Base-by-base conservation (phyloP, 2,113 vertebrate species). In the Meleagris gallopavo region DNA sequence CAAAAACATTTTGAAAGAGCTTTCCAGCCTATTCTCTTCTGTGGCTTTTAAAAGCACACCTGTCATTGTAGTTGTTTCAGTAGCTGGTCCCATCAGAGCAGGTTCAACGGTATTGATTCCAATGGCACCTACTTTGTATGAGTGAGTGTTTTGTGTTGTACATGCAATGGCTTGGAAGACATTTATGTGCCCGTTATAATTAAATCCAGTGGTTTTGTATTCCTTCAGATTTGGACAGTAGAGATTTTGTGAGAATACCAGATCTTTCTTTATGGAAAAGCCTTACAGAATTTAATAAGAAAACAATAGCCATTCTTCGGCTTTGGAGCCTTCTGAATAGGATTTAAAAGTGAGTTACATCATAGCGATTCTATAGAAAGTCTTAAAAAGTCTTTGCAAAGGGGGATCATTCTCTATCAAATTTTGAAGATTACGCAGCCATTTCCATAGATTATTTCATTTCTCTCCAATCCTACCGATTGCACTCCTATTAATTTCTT, bases 271-370 rank as follows among this genome's bases (percentile, higher is more conserved):
- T 88, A 94, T 82, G 94, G 91, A 95, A 89, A 95, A 93, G 69
- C 25, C 85, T 60, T 90, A n/a, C 30, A 72, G 91, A 91, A 54
- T 95, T 75, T 91, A 95, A 95, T 91, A 94, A 88, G 90, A 89
- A 87, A 87, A 92, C 95, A 94, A 97, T 96, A 89, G 93, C 88
- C 83, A 92, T 96, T 97, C 94, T 93, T 92, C 65, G 62, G 77
- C 81, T 89, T 95, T 72, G 90, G 88, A 95, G 81, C 62, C 84
- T 93, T 96, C 84, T 58, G 66, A 94, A 79, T 89, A 82, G 74
- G 67, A 57, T 96, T 95, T 90, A 66, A 94, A 74, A 90, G 73
- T 0, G 2, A 77, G 88, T 95, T 93, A 93, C 96, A 95, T 97
- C 94, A 95, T 88, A 48, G 89, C 84, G 81, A 52, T 88, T 88